Percentiles rank a stretch among this genome's conserved stretches.
phyloP scores from a whole-genome alignment of 2,797 vertebrate species.

The Natrix natrix region DNA sequence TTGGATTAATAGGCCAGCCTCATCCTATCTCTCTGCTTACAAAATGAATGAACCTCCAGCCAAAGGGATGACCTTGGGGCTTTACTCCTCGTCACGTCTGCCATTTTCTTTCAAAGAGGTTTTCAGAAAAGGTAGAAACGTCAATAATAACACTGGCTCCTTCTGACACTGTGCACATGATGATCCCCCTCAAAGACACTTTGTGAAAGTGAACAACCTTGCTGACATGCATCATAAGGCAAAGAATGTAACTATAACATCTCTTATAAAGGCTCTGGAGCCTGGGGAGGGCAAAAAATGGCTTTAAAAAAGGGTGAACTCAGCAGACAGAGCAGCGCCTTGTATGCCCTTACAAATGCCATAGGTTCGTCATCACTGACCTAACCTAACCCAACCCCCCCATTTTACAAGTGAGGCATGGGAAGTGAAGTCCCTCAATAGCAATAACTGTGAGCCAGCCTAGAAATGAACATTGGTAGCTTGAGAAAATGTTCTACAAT shows the following conservation, averaged over 20 bases:
- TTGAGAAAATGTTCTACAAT: not conserved
- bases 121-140: constrained; percentile 62
- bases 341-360: too few relatives aligned
- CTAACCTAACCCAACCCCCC: not conserved
- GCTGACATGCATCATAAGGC: constrained; percentile 57
- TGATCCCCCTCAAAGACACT: constrained; percentile 61
- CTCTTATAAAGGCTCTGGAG: too few relatives aligned
- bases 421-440: not conserved
- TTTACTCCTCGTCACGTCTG: constrained; percentile 48
- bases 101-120: constrained; percentile 45
- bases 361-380: too few relatives aligned
- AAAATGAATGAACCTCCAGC: constrained; percentile 56
- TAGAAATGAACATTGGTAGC: not conserved
- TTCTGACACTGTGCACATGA: constrained; percentile 38
- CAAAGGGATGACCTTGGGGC: constrained; percentile 55
- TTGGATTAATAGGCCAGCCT: constrained; percentile 60
- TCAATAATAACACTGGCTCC: constrained; percentile 47
- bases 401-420: not conserved
- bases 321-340: too few relatives aligned
- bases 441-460: not conserved
- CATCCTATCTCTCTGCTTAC: constrained; percentile 44
- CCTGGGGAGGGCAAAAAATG: too few relatives aligned
- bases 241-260: constrained; percentile 57
- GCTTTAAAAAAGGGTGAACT: too few relatives aligned
- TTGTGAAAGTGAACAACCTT: constrained; percentile 61